A percentile compares a stretch with the other conserved stretches of the same genome.
phyloP scores from a whole-genome alignment of 37 sponge, comb jelly and placozoan species.

The Theonella swinhoei region DNA sequence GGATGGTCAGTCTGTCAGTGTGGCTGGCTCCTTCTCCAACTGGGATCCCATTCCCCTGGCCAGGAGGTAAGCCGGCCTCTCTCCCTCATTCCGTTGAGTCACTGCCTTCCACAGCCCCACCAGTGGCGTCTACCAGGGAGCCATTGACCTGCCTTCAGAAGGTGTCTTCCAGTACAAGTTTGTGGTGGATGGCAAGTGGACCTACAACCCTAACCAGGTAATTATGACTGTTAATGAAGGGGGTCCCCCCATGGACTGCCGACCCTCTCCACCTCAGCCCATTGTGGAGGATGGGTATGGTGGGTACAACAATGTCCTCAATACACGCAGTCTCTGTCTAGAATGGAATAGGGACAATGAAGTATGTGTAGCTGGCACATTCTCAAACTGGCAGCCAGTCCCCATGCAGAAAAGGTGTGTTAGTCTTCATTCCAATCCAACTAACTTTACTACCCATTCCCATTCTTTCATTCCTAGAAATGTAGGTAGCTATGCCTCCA shows the following conservation, averaged over 20 bases:
- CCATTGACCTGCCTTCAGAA: background rate
- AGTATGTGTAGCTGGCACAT: background rate
- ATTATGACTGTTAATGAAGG: background rate
- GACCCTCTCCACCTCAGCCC: background rate
- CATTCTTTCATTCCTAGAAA: background rate
- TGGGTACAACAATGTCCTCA: constrained; percentile 3
- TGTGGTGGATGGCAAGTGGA: constrained; percentile 28
- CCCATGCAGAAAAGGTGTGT: background rate
- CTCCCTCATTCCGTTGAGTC: background rate
- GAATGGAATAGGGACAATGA: background rate
- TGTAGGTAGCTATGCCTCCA: background rate
- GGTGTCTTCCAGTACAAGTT: constrained; percentile 35
- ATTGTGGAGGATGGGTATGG: background rate
- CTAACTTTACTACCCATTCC: too few relatives aligned
- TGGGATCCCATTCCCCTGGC: constrained; percentile 9
- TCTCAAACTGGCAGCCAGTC: background rate
- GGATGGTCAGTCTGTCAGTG: background rate
- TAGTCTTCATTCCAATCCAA: background rate
- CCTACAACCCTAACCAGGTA: constrained; percentile 8
- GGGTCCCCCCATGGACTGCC: background rate
- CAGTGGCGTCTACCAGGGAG: background rate
- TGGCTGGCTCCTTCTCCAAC: constrained; percentile 22
- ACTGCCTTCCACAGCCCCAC: background rate
- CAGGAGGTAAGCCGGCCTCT: constrained; percentile 8
- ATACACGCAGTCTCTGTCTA: background rate